Conservation (phyloP, 2,888 invertebrate genomes). For the Drosophila helvetica region DNA sequence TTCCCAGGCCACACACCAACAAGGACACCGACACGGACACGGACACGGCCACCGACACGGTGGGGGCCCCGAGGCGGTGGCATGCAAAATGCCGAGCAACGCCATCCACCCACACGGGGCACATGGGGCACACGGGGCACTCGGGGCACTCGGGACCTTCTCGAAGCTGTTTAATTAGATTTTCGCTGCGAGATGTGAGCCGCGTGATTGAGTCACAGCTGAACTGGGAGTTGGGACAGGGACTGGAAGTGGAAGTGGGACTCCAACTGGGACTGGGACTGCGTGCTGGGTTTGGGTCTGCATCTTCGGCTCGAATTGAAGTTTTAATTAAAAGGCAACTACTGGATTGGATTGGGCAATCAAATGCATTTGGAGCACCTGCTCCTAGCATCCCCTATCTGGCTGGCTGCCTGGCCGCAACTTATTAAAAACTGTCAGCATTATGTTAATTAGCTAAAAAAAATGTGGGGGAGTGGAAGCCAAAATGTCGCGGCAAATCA, state of each 20-base stretch:
- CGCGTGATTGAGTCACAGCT: slow-evolving; percentile 61
- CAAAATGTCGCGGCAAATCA: slow-evolving; percentile 63
- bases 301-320: slow-evolving; percentile 63
- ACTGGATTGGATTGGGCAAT: slow-evolving; percentile 41
- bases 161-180: slow-evolving; percentile 70
- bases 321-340: slow-evolving; percentile 81
- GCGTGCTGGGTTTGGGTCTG: slow-evolving; percentile 27
- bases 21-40: not conserved
- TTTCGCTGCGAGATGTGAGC: slow-evolving; percentile 56
- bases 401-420: slow-evolving; percentile 2
- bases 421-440: slow-evolving; percentile 69
- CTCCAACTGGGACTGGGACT: too few relatives aligned
- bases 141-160: not conserved
- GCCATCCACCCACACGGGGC: not conserved
- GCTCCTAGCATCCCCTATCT: slow-evolving; percentile 17
- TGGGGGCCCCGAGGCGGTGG: not conserved
- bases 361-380: slow-evolving; percentile 61
- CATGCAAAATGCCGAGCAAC: slow-evolving; percentile 14
- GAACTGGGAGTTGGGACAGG: slow-evolving; percentile 18
- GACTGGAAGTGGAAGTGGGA: not conserved
- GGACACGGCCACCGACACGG: not conserved
- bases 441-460: slow-evolving; percentile 66
- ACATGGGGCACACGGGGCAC: not conserved
- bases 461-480: slow-evolving; percentile 11
- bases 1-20: slow-evolving; percentile 2